These are phyloP conservation scores for Mesodorylaimus sp. DNA, from an alignment of 2,888 invertebrate genomes.

Conservation along the genomic window DNA sequence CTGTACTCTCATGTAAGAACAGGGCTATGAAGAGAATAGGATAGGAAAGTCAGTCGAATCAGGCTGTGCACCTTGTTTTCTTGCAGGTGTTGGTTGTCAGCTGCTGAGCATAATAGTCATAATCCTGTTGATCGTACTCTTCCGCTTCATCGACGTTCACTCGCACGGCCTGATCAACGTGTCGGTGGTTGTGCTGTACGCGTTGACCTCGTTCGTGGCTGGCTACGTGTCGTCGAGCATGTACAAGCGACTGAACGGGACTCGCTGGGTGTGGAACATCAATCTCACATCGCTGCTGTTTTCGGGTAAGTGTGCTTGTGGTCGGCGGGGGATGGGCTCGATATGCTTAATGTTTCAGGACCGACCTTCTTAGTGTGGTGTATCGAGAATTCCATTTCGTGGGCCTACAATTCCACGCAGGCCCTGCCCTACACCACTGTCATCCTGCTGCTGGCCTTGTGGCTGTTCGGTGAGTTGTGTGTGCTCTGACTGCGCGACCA, in stretches of 20 bases:
- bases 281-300: constrained; percentile 38
- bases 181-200: constrained; percentile 36
- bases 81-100: constrained; percentile 37
- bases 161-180: constrained; percentile 37
- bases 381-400: constrained; percentile 37
- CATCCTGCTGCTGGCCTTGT: constrained; percentile 34
- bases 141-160: constrained; percentile 37
- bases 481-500: background rate
- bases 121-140: constrained; percentile 36
- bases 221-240: constrained; percentile 37
- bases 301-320: constrained; percentile 28
- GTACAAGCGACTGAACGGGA: constrained; percentile 35
- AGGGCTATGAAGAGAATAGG: too few species aligned
- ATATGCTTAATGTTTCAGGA: constrained; percentile 19
- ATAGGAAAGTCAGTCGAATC: too few species aligned
- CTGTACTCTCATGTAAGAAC: too few species aligned
- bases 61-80: too few species aligned
- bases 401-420: constrained; percentile 39
- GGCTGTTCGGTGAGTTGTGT: constrained; percentile 32
- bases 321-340: background rate
- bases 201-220: constrained; percentile 37
- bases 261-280: constrained; percentile 38
- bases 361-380: constrained; percentile 39
- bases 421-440: constrained; percentile 38
- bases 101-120: constrained; percentile 36